Percentiles rank a stretch among this genome's conserved stretches.
Evolutionary conservation across 2,113 vertebrate species (phyloP).

Genomic region (Lanius ludovicianus): DNA sequence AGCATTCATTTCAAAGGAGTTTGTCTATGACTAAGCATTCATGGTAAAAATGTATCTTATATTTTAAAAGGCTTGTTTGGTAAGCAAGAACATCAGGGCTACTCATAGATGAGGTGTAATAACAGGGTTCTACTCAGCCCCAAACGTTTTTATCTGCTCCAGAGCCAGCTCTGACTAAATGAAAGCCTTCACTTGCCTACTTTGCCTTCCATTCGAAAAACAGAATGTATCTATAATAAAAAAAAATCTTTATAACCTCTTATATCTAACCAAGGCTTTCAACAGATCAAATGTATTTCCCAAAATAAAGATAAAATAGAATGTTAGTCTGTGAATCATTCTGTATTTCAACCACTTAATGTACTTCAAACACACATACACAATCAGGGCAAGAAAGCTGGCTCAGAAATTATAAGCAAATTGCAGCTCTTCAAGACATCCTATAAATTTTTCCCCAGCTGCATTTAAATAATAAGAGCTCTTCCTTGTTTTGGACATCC

Average conservation of each 20-base stretch:
- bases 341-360: conserved; percentile 27
- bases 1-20: background rate
- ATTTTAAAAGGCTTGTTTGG: background rate
- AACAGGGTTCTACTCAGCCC: background rate
- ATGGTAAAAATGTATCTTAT: background rate
- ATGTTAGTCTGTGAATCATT: conserved; percentile 44
- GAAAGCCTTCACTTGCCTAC: background rate
- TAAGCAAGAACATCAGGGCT: background rate
- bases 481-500: background rate
- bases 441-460: background rate
- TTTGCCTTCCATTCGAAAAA: background rate
- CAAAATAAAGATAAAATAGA: conserved; percentile 55
- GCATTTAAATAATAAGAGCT: background rate
- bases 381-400: conserved; percentile 21
- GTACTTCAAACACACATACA: conserved; percentile 10
- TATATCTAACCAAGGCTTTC: conserved; percentile 4
- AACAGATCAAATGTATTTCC: conserved; percentile 41
- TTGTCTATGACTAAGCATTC: background rate
- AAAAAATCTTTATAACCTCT: background rate
- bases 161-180: background rate
- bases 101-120: background rate
- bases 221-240: background rate
- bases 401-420: conserved; percentile 34
- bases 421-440: background rate
- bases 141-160: conserved; percentile 4